Base-by-base conservation (phyloP, 2,797 vertebrate genomes). In the Eulemur albifrons region DNA sequence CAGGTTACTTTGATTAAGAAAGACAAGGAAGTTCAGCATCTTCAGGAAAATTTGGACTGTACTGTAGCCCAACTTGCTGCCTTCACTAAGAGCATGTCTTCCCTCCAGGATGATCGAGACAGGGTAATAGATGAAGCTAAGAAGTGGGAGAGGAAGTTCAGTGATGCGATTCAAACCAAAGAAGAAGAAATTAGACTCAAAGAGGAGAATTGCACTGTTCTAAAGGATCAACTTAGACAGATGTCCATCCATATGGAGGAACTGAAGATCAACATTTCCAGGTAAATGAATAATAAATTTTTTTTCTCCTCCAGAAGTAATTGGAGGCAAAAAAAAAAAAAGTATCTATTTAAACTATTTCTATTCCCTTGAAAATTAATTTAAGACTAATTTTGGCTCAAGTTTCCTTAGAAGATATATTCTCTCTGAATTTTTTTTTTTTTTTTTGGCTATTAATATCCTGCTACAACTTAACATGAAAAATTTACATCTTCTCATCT, bases 41-140 rank as follows among this genome's bases (percentile, higher is more conserved):
- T 99, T 95, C 99, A 99, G 97, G 98, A 98, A 43, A 99, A 97
- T 38, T 98, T 99, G 61, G 99, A 99, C 27, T 99, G 99, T 98
- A 99, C 99, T 4, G 97, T 99, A 91, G 99, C 99, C 70, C 98
- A 99, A 94, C 98, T 99, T 63, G 99, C 99, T 1, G 99, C 99
- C 93, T 99, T 99, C 98, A 99, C 99, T 0, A 99, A 99, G 88
- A 99, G 99, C 97, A 99, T 99, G 99, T 99, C 99, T 35, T 99
- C 99, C 10, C 99, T 99, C 93, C 99, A 99, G 95, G 99, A 99
- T 12, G 99, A 99, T 98, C 98, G 99, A 23, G 99, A 99, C 96
- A 98, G 99, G 45, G 99, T 99, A 86, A 96, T 99, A 95, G 99
- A 99, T 9, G 99, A 99, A 97, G 98, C 99, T 76, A 99, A 99